Evolutionary conservation across 2,113 vertebrate genomes (phyloP).

Genomic region (Cercocebus atys): DNA sequence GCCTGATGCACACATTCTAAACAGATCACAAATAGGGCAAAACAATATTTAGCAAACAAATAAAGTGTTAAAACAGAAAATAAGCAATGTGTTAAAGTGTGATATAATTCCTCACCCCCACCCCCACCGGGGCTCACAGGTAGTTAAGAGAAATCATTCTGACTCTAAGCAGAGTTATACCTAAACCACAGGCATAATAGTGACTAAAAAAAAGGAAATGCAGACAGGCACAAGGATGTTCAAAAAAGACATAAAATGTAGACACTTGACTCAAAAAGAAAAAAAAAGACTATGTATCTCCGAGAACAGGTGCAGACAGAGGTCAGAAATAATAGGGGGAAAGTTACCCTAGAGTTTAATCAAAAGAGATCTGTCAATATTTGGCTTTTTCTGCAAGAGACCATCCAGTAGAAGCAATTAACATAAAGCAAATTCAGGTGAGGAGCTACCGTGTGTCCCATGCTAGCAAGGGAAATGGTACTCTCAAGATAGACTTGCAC

Average conservation of each 20-base stretch:
- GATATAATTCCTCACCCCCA: not conserved
- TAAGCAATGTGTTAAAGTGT: not conserved
- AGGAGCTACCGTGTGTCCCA: not conserved
- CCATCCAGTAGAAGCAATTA: conserved; percentile 67
- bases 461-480: not conserved
- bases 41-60: conserved; percentile 32
- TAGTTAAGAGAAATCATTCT: conserved; percentile 21
- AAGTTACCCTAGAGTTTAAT: conserved; percentile 68
- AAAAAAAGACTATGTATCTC: conserved; percentile 41
- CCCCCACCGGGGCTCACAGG: not conserved
- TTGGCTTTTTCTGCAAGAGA: conserved; percentile 67
- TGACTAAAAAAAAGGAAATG: not conserved
- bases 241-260: conserved; percentile 43
- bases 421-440: conserved; percentile 65
- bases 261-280: conserved; percentile 31
- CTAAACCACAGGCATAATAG: not conserved
- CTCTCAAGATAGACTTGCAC: not conserved
- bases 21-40: not conserved
- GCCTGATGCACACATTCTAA: not conserved
- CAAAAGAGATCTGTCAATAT: conserved; percentile 73
- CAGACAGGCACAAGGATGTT: not conserved
- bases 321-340: conserved; percentile 65
- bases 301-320: conserved; percentile 31
- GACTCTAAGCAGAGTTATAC: not conserved
- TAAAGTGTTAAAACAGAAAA: not conserved